These are phyloP conservation scores for Saccostrea cuccullata DNA, from an alignment of 1,140 invertebrate species.

Conservation along the genomic window DNA sequence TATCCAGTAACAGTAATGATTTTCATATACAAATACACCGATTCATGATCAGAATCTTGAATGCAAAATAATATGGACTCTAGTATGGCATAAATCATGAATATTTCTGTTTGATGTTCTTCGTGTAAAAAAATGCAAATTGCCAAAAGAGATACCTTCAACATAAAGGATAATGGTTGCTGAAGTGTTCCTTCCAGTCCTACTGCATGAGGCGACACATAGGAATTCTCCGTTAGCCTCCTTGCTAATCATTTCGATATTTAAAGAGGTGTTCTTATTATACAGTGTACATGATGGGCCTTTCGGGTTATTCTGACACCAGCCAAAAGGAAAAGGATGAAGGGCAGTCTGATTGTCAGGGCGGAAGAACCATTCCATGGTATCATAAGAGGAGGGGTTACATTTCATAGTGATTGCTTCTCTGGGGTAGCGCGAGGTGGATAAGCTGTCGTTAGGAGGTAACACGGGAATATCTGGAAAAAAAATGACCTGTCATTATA, in stretches of 20 bases:
- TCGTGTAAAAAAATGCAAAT: no score
- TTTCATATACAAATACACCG: no score
- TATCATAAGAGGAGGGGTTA: not conserved
- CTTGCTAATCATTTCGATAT: not conserved
- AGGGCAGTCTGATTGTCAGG: not conserved
- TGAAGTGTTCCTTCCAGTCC: not conserved
- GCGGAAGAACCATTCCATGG: not conserved
- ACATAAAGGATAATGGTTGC: not conserved
- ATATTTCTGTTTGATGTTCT: no score
- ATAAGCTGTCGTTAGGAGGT: not conserved
- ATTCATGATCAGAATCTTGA: no score
- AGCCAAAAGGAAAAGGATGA: not conserved
- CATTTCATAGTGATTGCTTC: not conserved
- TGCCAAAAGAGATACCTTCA: not conserved
- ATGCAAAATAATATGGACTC: no score
- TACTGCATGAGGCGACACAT: not conserved
- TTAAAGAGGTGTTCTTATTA: not conserved
- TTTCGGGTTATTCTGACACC: not conserved
- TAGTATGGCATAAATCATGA: no score
- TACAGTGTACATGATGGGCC: not conserved
- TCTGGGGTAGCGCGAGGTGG: not conserved
- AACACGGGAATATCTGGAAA: no score
- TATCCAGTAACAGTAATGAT: no score
- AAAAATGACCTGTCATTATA: no score
- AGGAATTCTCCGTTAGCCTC: not conserved